Conservation (phyloP, 1,140 invertebrate species). For the Nasonia vitripennis region DNA sequence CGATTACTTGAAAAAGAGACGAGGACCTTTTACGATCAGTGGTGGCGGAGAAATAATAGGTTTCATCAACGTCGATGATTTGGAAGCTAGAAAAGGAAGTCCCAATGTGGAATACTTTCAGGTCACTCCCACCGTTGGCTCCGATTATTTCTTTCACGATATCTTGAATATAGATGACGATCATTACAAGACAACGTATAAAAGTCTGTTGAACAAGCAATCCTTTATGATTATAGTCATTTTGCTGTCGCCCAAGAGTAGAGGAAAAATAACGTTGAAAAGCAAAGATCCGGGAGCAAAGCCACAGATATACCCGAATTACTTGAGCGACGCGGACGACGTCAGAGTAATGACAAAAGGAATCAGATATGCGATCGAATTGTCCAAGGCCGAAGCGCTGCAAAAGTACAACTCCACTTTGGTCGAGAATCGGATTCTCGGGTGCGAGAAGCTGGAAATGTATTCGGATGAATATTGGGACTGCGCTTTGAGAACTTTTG, state of each 20-base stretch:
- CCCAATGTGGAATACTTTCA: not conserved
- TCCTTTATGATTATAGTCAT: not conserved
- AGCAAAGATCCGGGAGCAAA: not conserved
- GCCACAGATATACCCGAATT: constrained; percentile 17
- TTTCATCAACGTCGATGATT: not conserved
- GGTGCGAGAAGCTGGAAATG: not conserved
- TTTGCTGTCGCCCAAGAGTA: not conserved
- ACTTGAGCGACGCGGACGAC: not conserved
- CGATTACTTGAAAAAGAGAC: not conserved
- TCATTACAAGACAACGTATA: not conserved
- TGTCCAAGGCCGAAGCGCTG: not conserved
- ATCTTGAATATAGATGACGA: not conserved
- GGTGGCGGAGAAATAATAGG: not conserved
- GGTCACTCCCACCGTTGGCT: not conserved
- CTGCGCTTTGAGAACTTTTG: constrained; percentile 11
- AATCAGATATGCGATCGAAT: not conserved
- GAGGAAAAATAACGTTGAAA: constrained; percentile 10
- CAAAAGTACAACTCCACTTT: not conserved
- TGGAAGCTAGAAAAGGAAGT: not conserved
- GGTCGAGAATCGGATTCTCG: not conserved
- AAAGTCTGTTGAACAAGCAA: not conserved
- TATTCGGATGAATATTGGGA: constrained; percentile 18
- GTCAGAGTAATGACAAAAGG: not conserved
- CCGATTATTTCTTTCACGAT: not conserved
- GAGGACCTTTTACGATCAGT: not conserved